These are phyloP conservation scores for Aeoliscus strigatus DNA, from an alignment of 2,797 vertebrate species.

Conservation along the genomic window DNA sequence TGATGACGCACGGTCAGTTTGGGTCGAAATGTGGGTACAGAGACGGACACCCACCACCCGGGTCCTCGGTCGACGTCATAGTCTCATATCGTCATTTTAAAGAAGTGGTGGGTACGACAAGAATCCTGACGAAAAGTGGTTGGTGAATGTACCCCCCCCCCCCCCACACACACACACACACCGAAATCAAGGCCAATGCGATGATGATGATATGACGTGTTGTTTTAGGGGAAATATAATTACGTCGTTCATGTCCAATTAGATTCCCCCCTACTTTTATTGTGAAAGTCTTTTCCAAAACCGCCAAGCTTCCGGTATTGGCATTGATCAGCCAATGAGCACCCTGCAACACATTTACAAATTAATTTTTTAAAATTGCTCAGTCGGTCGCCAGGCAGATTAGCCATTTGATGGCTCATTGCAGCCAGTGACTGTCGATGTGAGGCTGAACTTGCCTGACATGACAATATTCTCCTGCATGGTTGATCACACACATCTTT, in stretches of 20 bases:
- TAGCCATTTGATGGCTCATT: neutral
- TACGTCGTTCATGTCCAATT: too few relatives aligned
- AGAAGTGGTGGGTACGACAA: too few relatives aligned
- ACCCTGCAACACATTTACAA: neutral
- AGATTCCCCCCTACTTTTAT: slow-evolving; percentile 13
- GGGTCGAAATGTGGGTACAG: too few relatives aligned
- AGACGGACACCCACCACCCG: too few relatives aligned
- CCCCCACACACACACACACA: too few relatives aligned
- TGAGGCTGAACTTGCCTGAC: slow-evolving; percentile 17
- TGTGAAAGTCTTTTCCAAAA: slow-evolving; percentile 30
- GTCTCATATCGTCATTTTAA: too few relatives aligned
- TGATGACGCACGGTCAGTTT: too few relatives aligned
- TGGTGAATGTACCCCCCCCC: too few relatives aligned
- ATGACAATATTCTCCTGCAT: slow-evolving; percentile 39
- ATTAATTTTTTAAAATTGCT: neutral
- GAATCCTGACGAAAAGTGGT: too few relatives aligned
- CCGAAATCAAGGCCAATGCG: neutral
- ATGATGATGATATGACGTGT: too few relatives aligned
- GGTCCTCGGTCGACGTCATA: too few relatives aligned
- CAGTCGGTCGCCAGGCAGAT: neutral
- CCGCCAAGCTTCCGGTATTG: slow-evolving; percentile 11
- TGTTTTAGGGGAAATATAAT: too few relatives aligned
- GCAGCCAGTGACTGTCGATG: slow-evolving; percentile 8
- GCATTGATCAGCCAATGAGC: neutral
- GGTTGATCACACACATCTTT: slow-evolving; percentile 48